Evolutionary conservation across 2,888 invertebrate species (phyloP), one percentile per base, ranked within the genome.

Genomic region (Hanleya hanleyi): DNA sequence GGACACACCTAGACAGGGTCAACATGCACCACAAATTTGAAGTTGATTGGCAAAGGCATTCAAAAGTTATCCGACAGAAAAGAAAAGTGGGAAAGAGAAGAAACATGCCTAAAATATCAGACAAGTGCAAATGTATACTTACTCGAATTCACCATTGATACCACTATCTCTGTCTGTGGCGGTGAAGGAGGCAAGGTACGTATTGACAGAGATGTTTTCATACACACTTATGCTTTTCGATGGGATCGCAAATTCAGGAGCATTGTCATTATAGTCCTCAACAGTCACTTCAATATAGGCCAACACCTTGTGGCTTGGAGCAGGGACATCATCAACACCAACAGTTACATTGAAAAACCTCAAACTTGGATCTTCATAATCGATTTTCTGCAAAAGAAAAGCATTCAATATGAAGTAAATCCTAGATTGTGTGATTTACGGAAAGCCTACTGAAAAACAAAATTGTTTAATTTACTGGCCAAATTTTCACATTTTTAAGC

Each of bases 221-320:
- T 70, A 66, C 7, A 82, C 67, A 12, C 61, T 70, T 38, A n/a
- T 49, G 87, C 94, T 95, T 0, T 97, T 96, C 1, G 29, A 79
- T 41, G 78, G 74, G n/a, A 78, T 78, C 61, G 79, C 75, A 69
- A 99, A 99, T 92, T 96, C 96, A 80, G 99, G 99, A 78, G 97
- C 97, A 93, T 99, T 99, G 94, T 99, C 99, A 94, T 99, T 99
- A 93, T 97, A 98, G 93, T 99, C 99, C 86, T 97, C 97, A 90
- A 99, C 97, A 87, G 96, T 97, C 92, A 98, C 97, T 86, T 97
- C 97, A 84, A 98, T 97, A 89, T 97, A 97, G 64, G 97, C 96
- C 79, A 95, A 94, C 87, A 97, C 97, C 90, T 97, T 75, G 74
- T 89, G 88, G 7, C 69, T 70, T 0, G 84, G 82, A 64, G 88